Evolutionary conservation across 2,797 vertebrate genomes (phyloP).

Genomic region (Acridotheres tristis): DNA sequence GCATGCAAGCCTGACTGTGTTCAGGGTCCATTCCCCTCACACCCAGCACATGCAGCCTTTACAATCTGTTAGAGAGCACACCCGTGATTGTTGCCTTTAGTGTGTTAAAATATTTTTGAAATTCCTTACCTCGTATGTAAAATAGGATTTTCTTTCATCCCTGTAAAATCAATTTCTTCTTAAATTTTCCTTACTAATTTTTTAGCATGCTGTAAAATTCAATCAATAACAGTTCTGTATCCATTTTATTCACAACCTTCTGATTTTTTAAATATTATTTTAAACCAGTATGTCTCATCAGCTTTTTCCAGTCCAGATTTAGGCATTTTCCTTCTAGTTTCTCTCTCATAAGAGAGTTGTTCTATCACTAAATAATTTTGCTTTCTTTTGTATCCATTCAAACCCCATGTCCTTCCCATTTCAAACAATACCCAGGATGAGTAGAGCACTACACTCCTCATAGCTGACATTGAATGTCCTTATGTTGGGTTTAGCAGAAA

Average conservation of each 20-base stretch:
- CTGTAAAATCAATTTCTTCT: not conserved
- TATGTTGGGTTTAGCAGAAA: not conserved
- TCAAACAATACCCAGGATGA: not conserved
- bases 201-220: not conserved
- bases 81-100: not conserved
- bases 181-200: not conserved
- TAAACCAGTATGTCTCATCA: not conserved
- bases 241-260: not conserved
- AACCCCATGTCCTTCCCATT: not conserved
- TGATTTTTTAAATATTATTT: not conserved
- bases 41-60: not conserved
- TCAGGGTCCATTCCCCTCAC: not conserved
- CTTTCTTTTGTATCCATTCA: not conserved
- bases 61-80: not conserved
- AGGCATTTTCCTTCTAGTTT: not conserved
- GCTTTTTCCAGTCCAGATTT: not conserved
- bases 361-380: not conserved
- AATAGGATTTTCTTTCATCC: not conserved
- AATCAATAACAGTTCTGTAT: not conserved
- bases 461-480: not conserved
- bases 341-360: not conserved
- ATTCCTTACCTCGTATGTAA: not conserved
- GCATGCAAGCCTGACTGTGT: not conserved
- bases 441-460: not conserved
- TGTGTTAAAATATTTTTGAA: not conserved